phyloP scores from a whole-genome alignment of 2,888 invertebrate genomes.

The Megamerina dolium region DNA sequence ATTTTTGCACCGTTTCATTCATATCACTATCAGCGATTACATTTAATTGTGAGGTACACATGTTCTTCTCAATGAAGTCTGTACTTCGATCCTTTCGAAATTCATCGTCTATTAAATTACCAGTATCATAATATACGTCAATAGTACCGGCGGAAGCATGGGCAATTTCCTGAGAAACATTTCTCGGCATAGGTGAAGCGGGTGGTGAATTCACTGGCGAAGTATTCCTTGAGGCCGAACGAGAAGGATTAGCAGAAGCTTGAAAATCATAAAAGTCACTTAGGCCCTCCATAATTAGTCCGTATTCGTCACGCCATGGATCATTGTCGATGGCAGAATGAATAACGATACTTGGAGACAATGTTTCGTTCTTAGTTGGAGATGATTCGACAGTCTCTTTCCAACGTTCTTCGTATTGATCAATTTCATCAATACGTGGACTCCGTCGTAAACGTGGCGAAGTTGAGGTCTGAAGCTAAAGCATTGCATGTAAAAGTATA shows the following conservation, averaged over 20 bases:
- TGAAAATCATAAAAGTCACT: conserved; percentile 48
- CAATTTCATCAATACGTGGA: conserved; percentile 43
- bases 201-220: conserved; percentile 29
- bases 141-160: conserved; percentile 17
- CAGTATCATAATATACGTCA: conserved; percentile 36
- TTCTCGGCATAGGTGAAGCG: conserved; percentile 27
- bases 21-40: background rate
- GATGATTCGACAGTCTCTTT: conserved; percentile 16
- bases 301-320: conserved; percentile 39
- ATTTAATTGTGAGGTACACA: too few relatives aligned
- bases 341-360: conserved; percentile 23
- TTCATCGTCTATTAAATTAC: conserved; percentile 19
- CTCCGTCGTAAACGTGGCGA: conserved; percentile 40
- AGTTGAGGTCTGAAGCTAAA: conserved; percentile 19
- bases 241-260: conserved; percentile 44
- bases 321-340: conserved; percentile 34
- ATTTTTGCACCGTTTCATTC: conserved; percentile 12
- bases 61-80: conserved; percentile 32
- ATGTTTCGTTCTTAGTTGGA: too few relatives aligned
- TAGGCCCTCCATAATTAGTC: conserved; percentile 39
- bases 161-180: conserved; percentile 31
- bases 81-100: conserved; percentile 28
- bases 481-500: too few relatives aligned
- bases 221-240: conserved; percentile 33
- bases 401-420: conserved; percentile 40